Evolutionary conservation across 2,113 vertebrate genomes (phyloP), one percentile per base, ranked within the genome.

Genomic region (Dipodomys spectabilis): DNA sequence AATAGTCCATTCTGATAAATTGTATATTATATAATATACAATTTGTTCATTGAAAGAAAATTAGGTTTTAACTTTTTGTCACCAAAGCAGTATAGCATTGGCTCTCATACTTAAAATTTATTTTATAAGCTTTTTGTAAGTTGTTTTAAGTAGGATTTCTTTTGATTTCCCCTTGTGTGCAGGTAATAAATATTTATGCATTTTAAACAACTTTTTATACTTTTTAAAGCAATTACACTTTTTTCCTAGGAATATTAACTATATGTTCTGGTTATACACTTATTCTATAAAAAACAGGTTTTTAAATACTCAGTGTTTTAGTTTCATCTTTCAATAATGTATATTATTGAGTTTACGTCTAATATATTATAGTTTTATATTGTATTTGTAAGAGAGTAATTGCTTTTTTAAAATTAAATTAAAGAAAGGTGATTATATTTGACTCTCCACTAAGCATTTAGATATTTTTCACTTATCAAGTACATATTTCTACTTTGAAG

Each of bases 401-500:
- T 97, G 16, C 72, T 30, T 93, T 86, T 77, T 35, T 92, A 85
- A 90, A 94, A 87, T 69, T 65, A 94, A 84, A 92, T 96, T 91
- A 92, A 96, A 91, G 93, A 90, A 95, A 97, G 95, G 81, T 93
- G 88, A 30, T 69, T 97, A 45, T 77, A 45, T 32, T 93, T 94
- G 82, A 91, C 2, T 97, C 67, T 93, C 97, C 89, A 90, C 62
- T 95, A 79, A 96, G 62, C 44, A 80, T 77, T 93, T 91, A 96
- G 85, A 64, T 88, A 96, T 96, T 96, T 96, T 95, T 95, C 92
- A 95, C 91, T 96, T 98, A 96, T 98, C 98, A 98, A 97, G 96
- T 98, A 93, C 97, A 98, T 97, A 97, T 97, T 64, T 97, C 97
- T 95, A 93, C 95, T 94, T 97, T 97, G 94, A 98, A 94, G 45